Evolutionary conservation across 2,113 vertebrate species (phyloP), one percentile per base, ranked within the genome.

Genomic region (Callipepla squamata): DNA sequence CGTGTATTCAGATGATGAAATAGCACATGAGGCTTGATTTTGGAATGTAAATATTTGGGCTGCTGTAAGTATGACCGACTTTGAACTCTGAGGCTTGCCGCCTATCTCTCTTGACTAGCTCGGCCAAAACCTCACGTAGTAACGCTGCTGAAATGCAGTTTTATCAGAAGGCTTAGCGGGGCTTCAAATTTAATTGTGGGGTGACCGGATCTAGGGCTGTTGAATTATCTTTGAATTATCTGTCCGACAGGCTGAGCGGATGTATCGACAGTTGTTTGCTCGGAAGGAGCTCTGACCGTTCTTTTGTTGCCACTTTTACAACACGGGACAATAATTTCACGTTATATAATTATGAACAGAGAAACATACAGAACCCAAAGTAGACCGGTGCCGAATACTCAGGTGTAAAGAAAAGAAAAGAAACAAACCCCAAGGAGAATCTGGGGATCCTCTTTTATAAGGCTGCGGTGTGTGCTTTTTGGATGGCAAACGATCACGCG

Each of bases 321-420:
- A 51, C 17, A 32, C 0, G 40, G 1, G 4, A 44, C 44, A 61
- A 65, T 36, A 80, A 83, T 80, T 83, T 59, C 62, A 67, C 13
- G 20, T n/a, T 22, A 51, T 26, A 10, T 15, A 65, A 47, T 63
- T 59, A 50, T 8, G 57, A 51, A 34, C 26, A 51, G 10, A 16
- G 7, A 47, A 6, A 66, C 7, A 25, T 0, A 2, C 0, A 0
- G 22, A 67, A 36, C 21, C 7, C 63, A 55, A 69, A 30, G 55
- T 1, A 47, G 59, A 77, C 66, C 23, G 55, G 21, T 86, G 26
- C 32, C 70, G 36, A 42, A 9, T 0, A 1, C 20, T 9, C 40
- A 20, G 4, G 13, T 58, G 16, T 26, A 80, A 55, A 22, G 38
- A 28, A 53, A 30, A 5, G 16, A 44, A 44, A 44, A 44, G 11